These are phyloP conservation scores for Ormia ochracea DNA, from an alignment of 2,888 invertebrate species.

Conservation along the genomic window DNA sequence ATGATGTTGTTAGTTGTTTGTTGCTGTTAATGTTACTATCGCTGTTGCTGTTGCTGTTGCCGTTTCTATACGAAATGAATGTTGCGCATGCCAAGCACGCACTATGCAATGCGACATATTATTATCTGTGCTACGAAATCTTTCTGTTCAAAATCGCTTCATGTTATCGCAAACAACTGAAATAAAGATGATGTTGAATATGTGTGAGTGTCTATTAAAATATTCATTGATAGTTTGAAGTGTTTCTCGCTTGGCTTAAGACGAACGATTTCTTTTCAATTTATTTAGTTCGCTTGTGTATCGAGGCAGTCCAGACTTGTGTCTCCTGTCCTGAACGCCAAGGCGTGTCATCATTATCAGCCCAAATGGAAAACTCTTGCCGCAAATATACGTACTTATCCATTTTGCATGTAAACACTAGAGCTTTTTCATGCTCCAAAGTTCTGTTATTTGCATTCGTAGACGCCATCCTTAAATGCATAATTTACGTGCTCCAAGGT, in stretches of 20 bases:
- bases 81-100: slow-evolving; percentile 58
- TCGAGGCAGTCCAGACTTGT: slow-evolving; percentile 18
- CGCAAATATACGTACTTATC: neutral
- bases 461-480: slow-evolving; percentile 59
- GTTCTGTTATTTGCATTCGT: slow-evolving; percentile 36
- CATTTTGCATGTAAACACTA: neutral
- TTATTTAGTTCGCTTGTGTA: neutral
- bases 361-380: neutral
- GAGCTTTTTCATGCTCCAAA: slow-evolving; percentile 32
- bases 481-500: slow-evolving; percentile 58
- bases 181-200: slow-evolving; percentile 50
- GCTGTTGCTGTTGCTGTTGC: too few species aligned
- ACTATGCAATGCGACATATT: slow-evolving; percentile 54
- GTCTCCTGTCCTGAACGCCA: slow-evolving; percentile 40
- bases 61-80: slow-evolving; percentile 52
- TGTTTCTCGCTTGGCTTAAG: neutral
- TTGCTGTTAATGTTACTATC: too few species aligned
- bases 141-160: slow-evolving; percentile 40
- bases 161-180: slow-evolving; percentile 17
- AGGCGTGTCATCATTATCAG: slow-evolving; percentile 49
- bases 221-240: slow-evolving; percentile 27
- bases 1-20: slow-evolving; percentile 39
- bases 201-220: neutral
- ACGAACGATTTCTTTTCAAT: slow-evolving; percentile 9
- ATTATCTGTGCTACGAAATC: slow-evolving; percentile 46